Evolutionary conservation across 2,888 invertebrate genomes (phyloP), one percentile per base, ranked within the genome.

Genomic region (Pycnomerus fuliginosus): DNA sequence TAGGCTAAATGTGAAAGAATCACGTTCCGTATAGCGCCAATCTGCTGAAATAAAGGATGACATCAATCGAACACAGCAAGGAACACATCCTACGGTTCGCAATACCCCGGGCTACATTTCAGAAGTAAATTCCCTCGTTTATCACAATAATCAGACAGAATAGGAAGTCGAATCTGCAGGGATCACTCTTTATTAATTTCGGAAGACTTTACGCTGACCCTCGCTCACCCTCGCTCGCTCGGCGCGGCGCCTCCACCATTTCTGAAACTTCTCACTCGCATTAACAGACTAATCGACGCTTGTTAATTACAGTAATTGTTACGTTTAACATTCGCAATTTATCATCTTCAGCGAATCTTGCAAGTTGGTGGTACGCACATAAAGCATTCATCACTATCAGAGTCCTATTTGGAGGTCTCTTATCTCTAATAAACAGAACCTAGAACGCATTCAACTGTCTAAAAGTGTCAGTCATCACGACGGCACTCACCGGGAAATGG

Each of bases 1-100:
- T 65, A 64, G 61, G 60, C 65, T 53, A 64, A 65, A 67, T 66
- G 64, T 64, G 61, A 61, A 63, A 68, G 65, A 64, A 66, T 68
- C 68, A 67, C 69, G 68, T 69, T 59, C 48, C 48, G 49, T 43
- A 54, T 53, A 50, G 47, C 48, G 38, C 38, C 60, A 53, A 52
- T 53, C 52, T 48, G 16, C 31, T 44, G 52, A 52, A 60, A 58
- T 62, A 61, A 57, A 58, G 54, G 50, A 52, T 46, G 50, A 36
- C 54, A 48, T 48, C 48, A 48, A 48, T 48, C 43, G 39, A 32
- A 37, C 29, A 23, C 16, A 30, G 34, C 25, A 41, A 30, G 32
- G 24, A 24, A 34, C 33, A 31, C 29, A 32, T 28, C 33, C 29
- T 17, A 44, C 23, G 33, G 22, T 41, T 42, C 28, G 35, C 29